These are phyloP conservation scores for Eclectus roratus DNA, from an alignment of 2,113 vertebrate genomes.

Conservation along the genomic window DNA sequence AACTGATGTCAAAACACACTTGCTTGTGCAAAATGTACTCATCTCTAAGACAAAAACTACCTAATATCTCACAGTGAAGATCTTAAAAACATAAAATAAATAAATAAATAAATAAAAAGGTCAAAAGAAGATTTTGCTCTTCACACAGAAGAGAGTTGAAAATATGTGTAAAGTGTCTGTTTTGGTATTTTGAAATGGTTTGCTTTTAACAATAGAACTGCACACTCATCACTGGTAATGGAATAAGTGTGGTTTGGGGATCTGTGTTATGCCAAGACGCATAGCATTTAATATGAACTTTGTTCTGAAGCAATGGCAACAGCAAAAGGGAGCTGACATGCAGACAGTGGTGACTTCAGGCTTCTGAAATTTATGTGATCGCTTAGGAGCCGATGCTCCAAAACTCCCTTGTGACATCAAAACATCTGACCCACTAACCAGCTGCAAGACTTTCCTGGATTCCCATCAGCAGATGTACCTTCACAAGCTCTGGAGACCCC, in stretches of 20 bases:
- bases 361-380: background rate
- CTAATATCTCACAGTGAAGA: background rate
- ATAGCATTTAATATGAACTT: background rate
- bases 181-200: conserved; percentile 35
- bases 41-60: background rate
- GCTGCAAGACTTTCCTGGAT: background rate
- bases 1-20: background rate
- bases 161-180: background rate
- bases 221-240: conserved; percentile 42
- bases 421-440: background rate
- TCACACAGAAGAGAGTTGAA: background rate
- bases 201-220: conserved; percentile 53
- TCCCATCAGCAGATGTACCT: background rate
- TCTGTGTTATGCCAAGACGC: background rate
- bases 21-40: background rate
- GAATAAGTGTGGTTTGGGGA: conserved; percentile 39
- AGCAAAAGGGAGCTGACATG: background rate
- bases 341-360: background rate
- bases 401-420: background rate
- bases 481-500: background rate
- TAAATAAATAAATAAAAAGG: background rate
- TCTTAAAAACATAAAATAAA: background rate
- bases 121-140: background rate
- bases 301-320: conserved; percentile 7
- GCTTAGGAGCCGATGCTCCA: background rate